A percentile compares a stretch with the other conserved stretches of the same genome.
Conservation (phyloP, 2,888 invertebrate genomes). For the Eupsilia transversa region DNA sequence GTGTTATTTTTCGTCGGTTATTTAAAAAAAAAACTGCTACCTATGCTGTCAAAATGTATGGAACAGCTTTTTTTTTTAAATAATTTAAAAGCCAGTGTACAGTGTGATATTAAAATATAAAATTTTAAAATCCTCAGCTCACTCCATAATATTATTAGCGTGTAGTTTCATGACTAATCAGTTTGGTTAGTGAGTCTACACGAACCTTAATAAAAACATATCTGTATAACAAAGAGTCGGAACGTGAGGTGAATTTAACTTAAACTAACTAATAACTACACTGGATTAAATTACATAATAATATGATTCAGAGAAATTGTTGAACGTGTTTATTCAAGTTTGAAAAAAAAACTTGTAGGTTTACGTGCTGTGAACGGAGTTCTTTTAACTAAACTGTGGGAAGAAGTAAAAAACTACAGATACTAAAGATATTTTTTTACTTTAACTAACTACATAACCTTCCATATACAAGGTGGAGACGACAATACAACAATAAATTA, state of each 20-base stretch:
- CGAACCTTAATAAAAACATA: conserved; percentile 25
- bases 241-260: conserved; percentile 50
- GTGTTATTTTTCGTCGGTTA: too few species aligned
- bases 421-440: too few species aligned
- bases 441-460: too few species aligned
- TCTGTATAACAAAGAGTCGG: conserved; percentile 14
- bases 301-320: conserved; percentile 18
- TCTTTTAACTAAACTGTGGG: background rate
- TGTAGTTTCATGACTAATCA: conserved; percentile 30
- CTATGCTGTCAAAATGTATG: too few species aligned
- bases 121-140: background rate
- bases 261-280: background rate
- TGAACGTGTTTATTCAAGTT: conserved; percentile 1
- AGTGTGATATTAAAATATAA: too few species aligned
- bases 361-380: background rate
- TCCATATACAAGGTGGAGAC: too few species aligned
- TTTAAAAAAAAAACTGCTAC: too few species aligned
- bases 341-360: background rate
- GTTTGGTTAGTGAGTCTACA: conserved; percentile 22
- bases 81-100: background rate
- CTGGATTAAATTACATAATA: conserved; percentile 35
- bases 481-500: too few species aligned
- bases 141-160: background rate
- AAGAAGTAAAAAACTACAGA: conserved; percentile 5
- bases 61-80: too few species aligned